A percentile compares a stretch with the other conserved stretches of the same genome.
Conservation (phyloP, 1,140 invertebrate species). For the Adoxophyes honmai region DNA sequence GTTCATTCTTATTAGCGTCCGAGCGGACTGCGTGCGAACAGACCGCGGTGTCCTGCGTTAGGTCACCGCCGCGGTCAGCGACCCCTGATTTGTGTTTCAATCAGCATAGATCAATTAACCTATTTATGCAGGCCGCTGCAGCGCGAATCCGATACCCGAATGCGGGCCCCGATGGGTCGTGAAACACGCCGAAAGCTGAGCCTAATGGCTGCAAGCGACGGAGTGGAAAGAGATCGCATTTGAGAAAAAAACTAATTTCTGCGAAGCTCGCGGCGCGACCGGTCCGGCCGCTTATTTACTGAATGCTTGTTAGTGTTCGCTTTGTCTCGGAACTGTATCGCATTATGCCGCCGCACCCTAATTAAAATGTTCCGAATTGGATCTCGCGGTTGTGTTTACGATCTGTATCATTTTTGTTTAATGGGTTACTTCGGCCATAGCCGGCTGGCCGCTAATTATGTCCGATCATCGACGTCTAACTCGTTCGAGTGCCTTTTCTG, state of each 20-base stretch:
- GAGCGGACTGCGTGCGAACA: constrained; percentile 39
- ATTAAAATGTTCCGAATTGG: constrained; percentile 68
- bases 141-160: constrained; percentile 30
- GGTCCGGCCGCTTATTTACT: constrained; percentile 21
- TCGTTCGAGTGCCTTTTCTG: not conserved
- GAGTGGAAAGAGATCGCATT: constrained; percentile 33
- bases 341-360: constrained; percentile 41
- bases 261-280: constrained; percentile 19
- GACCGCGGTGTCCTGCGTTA: constrained; percentile 46
- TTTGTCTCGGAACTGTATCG: constrained; percentile 44
- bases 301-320: constrained; percentile 22
- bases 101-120: constrained; percentile 35
- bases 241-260: constrained; percentile 29
- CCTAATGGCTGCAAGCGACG: constrained; percentile 31
- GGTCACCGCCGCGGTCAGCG: constrained; percentile 40
- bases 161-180: constrained; percentile 31
- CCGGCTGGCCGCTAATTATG: constrained; percentile 16
- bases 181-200: constrained; percentile 29
- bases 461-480: not conserved
- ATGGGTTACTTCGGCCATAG: constrained; percentile 43
- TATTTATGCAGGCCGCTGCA: constrained; percentile 20
- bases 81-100: constrained; percentile 35
- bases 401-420: constrained; percentile 70
- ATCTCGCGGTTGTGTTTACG: constrained; percentile 45
- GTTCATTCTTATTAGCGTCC: constrained; percentile 22